Evolutionary conservation across 2,888 invertebrate species (phyloP), one percentile per base, ranked within the genome.

Genomic region (Eupithecia abbreviata): DNA sequence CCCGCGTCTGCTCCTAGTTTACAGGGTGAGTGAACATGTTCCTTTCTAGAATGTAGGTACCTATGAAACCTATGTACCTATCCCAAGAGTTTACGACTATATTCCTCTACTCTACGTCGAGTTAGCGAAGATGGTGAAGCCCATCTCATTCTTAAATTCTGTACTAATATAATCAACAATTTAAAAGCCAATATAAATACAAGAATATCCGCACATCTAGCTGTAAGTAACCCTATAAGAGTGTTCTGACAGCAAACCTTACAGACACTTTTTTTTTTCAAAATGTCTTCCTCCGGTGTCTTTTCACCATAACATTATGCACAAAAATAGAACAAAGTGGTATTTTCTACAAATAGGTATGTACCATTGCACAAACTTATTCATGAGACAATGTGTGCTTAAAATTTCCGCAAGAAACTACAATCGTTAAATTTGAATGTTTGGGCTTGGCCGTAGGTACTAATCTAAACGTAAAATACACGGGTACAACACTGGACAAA

Each of bases 1-100:
- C 93, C 94, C 0, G 92, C 93, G 0, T 92, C 94, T 0, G 92
- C 95, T 79, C 93, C 94, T 82, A 93, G 95, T 86, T 88, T 93
- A 86, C 94, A 95, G 88, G 97, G 97, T 97, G 89, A 96, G 97
- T 95, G 3, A 58, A 58, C 58, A 18, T 55, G 18, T 58, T 58
- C 7, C 51, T n/a, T 58, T 2, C 15, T 12, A 51, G 15, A 51
- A 51, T 15, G 0, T 51, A 51, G 7, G 7, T 51, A 51, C 12
- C 51, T n/a, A 15, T n/a, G 15, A 30, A 30, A 30, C 30, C 30
- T 30, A 30, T 30, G 30, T 30, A 30, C 30, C 30, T 30, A 30
- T 30, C 30, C 30, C 30, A 30, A 0, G 30, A 30, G 1, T 30
- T 30, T 30, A 30, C 30, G 30, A 30, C 30, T 30, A 30, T 30